Base-by-base conservation (phyloP, 1,140 invertebrate species). In the Euglossa dilemma region DNA sequence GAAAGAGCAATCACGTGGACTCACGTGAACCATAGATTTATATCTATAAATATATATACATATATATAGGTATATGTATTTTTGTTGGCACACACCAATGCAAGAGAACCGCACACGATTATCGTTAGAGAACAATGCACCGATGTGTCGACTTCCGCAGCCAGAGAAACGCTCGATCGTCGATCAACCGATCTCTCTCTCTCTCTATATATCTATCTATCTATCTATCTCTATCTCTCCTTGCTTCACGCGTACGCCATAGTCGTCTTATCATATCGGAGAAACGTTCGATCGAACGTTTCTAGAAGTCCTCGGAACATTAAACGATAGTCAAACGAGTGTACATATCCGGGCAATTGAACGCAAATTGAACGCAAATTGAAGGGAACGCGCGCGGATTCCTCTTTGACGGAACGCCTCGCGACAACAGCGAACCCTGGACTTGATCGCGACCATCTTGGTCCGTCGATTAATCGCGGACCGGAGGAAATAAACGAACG, bases 31-130 rank as follows among this genome's bases (percentile, higher is more conserved):
- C n/a, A 28, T 57, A 66, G n/a, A 81, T 81, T 45, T 16, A 72
- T 36, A 28, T 54, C 73, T 28, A 76, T 64, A 74, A 16, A 23
- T 43, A 23, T 64, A 72, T 20, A 36, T 57, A 36, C 28, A 63
- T 28, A 56, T 66, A 66, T 66, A 72, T 20, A 56, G 36, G 28
- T 72, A 54, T 56, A 56, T 72, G 70, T 72, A 72, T 61, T 80
- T 47, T 79, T 69, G 77, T 79, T 71, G 54, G 66, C 45, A 67
- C 64, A 72, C 77, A 61, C 45, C 16, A 72, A 28, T 61, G 59
- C 47, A 79, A 79, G 12, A 73, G 45, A 73, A 52, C 45, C 23
- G 70, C 70, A 80, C 78, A 18, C n/a, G 69, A 80, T 25, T 36
- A 25, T 52, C n/a, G 47, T 63, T 61, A 71, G 45, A 63, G 47